Evolutionary conservation across 2,113 vertebrate genomes (phyloP), one percentile per base, ranked within the genome.

Genomic region (Lagopus muta): DNA sequence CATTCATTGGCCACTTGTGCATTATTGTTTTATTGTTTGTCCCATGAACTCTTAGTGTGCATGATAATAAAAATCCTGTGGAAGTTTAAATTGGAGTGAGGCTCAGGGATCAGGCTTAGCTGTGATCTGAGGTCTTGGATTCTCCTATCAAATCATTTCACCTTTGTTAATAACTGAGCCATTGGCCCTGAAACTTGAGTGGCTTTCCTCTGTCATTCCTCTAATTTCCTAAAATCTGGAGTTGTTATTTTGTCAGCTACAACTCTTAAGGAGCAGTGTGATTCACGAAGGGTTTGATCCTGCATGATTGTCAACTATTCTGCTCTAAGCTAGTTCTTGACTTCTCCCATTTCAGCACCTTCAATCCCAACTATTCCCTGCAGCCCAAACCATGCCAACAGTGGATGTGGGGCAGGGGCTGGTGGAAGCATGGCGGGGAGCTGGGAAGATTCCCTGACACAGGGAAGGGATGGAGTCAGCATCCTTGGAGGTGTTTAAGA

Each of bases 371-470:
- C 2, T 6, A 8, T 34, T 25, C 18, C 1, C 0, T 2, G 18
- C 2, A 6, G 8, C 13, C 3, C 1, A 5, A 34, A 42, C 52
- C 1, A 2, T 20, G 22, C 25, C 10, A 4, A 3, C 4, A 21
- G 18, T 5, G 6, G 1, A 1, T 0, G 1, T 32, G 48, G 20
- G 45, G 25, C 13, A 0, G 0, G 61, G 38, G 25, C 5, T 24
- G 65, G 27, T 12, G 13, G 34, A 47, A 55, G 78, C 1, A 4
- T 38, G 28, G 8, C 0, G 3, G 72, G 32, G 20, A 24, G 25
- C 18, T 2, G 6, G 43, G 34, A 8, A 9, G 73, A 28, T 7
- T 6, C 9, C 88, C 6, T 86, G 66, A 70, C 22, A 24, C 16
- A 16, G 22, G 52, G 8, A 13, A 8, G 64, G 28, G 52, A 30